phyloP scores from a whole-genome alignment of 2,797 vertebrate species.

The Trematomus bernacchii region DNA sequence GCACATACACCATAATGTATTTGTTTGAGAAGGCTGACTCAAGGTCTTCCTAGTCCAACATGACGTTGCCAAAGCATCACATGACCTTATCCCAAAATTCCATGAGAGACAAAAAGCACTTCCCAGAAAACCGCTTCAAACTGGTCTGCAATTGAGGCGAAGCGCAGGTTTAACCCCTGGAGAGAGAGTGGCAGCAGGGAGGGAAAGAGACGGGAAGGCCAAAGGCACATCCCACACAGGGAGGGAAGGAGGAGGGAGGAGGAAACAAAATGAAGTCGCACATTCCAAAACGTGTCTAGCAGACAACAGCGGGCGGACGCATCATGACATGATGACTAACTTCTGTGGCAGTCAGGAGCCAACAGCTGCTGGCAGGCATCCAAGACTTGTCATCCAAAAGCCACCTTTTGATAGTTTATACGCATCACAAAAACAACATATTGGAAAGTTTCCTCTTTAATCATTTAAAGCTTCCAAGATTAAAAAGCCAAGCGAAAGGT shows the following conservation, averaged over 20 bases:
- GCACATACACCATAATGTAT: constrained; percentile 34
- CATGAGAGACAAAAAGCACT: constrained; percentile 89
- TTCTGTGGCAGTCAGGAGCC: constrained; percentile 19
- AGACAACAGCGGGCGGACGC: constrained; percentile 13
- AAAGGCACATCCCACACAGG: constrained; percentile 27
- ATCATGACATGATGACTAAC: constrained; percentile 23
- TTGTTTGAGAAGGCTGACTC: constrained; percentile 81
- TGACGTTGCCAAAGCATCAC: constrained; percentile 90
- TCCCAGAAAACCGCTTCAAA: constrained; percentile 93
- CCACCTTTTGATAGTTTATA: constrained; percentile 1
- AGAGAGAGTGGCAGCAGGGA: constrained; percentile 68
- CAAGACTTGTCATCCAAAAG: constrained; percentile 1
- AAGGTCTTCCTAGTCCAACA: constrained; percentile 84
- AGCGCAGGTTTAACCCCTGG: constrained; percentile 89
- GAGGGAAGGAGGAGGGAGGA: constrained; percentile 39
- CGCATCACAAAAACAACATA: not conserved
- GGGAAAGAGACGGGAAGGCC: constrained; percentile 16
- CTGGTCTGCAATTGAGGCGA: constrained; percentile 86
- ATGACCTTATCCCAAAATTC: constrained; percentile 93
- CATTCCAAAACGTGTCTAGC: constrained; percentile 51
- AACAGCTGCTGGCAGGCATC: not conserved
- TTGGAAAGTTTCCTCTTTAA: not conserved
- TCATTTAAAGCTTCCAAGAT: constrained; percentile 1
- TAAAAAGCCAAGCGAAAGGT: not conserved
- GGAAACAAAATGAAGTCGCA: constrained; percentile 51